A percentile compares a stretch with the other conserved stretches of the same genome.
phyloP scores from a whole-genome alignment of 1,140 invertebrate genomes.

The Neoseiulus cucumeris region DNA sequence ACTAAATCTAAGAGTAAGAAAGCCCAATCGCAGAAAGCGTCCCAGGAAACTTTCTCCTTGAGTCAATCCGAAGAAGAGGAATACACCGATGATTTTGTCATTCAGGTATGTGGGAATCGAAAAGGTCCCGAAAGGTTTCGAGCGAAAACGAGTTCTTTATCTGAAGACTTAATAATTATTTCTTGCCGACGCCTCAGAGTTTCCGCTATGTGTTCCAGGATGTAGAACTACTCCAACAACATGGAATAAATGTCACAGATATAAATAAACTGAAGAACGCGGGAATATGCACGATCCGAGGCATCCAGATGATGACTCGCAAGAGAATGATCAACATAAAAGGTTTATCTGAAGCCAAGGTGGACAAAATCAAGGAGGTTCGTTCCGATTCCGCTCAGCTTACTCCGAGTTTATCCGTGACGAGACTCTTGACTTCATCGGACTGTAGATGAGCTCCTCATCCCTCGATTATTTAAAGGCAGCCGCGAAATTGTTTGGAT shows the following conservation, averaged over 20 bases:
- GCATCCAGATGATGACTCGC: constrained; percentile 54
- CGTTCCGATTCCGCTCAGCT: constrained; percentile 32
- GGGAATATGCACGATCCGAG: constrained; percentile 59
- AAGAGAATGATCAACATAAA: constrained; percentile 50
- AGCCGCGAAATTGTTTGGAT: too few relatives aligned
- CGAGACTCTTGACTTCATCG: background rate
- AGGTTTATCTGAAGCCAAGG: constrained; percentile 56
- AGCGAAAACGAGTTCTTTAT: too few relatives aligned
- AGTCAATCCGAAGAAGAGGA: too few relatives aligned
- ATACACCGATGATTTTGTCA: too few relatives aligned
- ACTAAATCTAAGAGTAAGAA: too few relatives aligned
- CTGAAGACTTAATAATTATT: too few relatives aligned
- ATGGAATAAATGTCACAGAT: constrained; percentile 27
- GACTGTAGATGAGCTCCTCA: too few relatives aligned
- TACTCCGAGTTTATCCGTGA: constrained; percentile 10
- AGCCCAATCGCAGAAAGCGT: too few relatives aligned
- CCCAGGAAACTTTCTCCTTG: too few relatives aligned
- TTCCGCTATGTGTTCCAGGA: background rate
- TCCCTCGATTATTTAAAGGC: constrained; percentile 4
- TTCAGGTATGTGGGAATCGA: too few relatives aligned
- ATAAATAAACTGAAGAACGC: constrained; percentile 53
- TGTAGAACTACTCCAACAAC: background rate
- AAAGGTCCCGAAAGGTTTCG: too few relatives aligned
- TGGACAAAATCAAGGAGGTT: constrained; percentile 64
- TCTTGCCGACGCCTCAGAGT: too few relatives aligned